phyloP scores from a whole-genome alignment of 2,113 vertebrate species.

The Onychorhynchus coronatus region DNA sequence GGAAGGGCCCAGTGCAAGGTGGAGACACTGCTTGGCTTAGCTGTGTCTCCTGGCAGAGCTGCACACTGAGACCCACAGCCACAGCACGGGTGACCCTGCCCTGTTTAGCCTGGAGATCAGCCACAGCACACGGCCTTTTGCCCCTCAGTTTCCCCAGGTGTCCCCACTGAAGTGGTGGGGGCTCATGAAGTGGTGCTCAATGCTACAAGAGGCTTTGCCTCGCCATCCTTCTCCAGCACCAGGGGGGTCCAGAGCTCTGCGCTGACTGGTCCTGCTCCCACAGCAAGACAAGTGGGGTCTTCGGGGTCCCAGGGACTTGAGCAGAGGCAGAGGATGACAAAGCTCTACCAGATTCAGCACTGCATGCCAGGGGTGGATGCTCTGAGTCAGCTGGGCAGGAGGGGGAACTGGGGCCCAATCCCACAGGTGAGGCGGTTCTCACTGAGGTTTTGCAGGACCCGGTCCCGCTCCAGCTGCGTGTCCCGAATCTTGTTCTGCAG shows the following conservation, averaged over 20 bases:
- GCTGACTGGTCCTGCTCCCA: not conserved
- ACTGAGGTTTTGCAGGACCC: constrained; percentile 97
- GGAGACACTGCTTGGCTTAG: not conserved
- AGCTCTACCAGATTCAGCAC: not conserved
- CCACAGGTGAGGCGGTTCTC: not conserved
- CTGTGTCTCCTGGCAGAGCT: not conserved
- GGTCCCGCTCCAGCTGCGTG: constrained; percentile 93
- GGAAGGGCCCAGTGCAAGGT: not conserved
- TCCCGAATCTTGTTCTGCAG: constrained; percentile 97
- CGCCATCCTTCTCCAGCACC: not conserved
- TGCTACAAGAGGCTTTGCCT: not conserved
- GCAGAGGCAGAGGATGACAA: not conserved
- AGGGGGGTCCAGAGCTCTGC: not conserved
- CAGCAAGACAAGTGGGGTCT: not conserved
- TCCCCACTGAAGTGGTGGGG: not conserved
- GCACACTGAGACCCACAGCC: not conserved
- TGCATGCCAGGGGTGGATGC: not conserved
- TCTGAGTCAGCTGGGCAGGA: not conserved
- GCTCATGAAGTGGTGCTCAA: not conserved
- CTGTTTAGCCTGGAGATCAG: not conserved
- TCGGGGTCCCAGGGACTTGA: not conserved
- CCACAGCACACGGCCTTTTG: not conserved
- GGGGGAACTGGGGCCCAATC: not conserved
- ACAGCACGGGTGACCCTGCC: not conserved
- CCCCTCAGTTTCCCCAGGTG: not conserved